Base-by-base conservation (phyloP, 2,797 vertebrate species). In the Phrynocephalus forsythii region DNA sequence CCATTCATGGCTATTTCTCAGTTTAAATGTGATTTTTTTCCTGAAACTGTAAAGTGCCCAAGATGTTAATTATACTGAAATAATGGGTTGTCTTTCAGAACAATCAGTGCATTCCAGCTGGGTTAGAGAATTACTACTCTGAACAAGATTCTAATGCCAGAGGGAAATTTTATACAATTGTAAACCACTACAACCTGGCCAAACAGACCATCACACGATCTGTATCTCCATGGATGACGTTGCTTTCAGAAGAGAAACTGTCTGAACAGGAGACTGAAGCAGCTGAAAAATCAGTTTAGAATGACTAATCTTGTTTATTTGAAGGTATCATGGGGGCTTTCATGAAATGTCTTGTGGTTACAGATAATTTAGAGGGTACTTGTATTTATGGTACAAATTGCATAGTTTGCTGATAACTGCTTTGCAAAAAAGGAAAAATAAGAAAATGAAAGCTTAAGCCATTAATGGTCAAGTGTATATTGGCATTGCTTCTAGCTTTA, bases 161-260 rank as follows among this genome's bases (percentile, higher is more conserved):
- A 72, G 98, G 98, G 85, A 98, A 98, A 68, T 98, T 99, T 94
- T 99, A 98, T 93, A 98, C 98, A 0, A 97, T 98, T 94, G 98
- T 99, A 95, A 99, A 98, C 96, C 98, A 98, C 97, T 99, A 99
- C 97, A 98, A 98, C 92, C 97, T 99, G 94, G 98, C 98, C 95
- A 98, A 98, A 95, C 98, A 99, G 97, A 98, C 98, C 96, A 97
- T 98, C 96, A 97, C 98, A 0, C 97, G 98, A 92, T 98, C 98
- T 0, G 98, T 98, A 79, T 99, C 98, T 0, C 98, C 98, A 0
- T 99, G 98, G 98, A 98, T 99, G 98, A 98, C 98, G 1, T 97
- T 99, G 85, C 97, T 99, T 96, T 98, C 98, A 0, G 98, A 99
- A 92, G 98, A 99, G 96, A 98, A 98, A 96, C 96, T 99, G 87